Percentiles rank a stretch among this genome's conserved stretches.
Evolutionary conservation across 2,888 invertebrate species (phyloP).

Genomic region (Patella ulyssiponensis): DNA sequence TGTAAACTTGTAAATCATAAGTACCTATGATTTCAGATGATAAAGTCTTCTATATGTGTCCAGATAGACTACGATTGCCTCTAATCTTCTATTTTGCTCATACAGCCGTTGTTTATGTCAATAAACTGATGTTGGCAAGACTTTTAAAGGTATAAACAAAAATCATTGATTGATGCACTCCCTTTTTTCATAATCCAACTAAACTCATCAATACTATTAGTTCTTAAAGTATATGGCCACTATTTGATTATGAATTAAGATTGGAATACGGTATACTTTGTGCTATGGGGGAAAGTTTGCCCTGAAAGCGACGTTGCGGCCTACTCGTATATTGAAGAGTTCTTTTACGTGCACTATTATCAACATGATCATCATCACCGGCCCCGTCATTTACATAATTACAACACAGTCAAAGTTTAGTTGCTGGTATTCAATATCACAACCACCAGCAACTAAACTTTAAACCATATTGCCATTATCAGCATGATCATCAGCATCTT

Average conservation of each 20-base stretch:
- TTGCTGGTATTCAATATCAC: too few relatives aligned
- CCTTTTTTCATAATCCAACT: not conserved
- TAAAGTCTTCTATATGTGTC: conserved; percentile 62
- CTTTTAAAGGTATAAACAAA: conserved; percentile 58
- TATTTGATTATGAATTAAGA: too few relatives aligned
- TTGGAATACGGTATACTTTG: too few relatives aligned
- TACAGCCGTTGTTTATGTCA: conserved; percentile 69
- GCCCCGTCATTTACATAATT: too few relatives aligned
- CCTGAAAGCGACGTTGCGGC: too few relatives aligned
- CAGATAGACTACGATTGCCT: conserved; percentile 68
- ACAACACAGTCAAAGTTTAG: too few relatives aligned
- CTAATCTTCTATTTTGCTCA: conserved; percentile 71
- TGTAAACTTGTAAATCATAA: not conserved
- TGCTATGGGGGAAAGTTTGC: too few relatives aligned
- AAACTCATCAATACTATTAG: not conserved
- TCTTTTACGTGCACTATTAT: not conserved
- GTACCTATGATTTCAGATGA: conserved; percentile 55
- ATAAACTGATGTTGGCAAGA: conserved; percentile 67
- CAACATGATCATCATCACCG: not conserved
- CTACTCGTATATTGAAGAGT: not conserved
- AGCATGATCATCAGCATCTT: not conserved
- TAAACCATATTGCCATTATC: not conserved
- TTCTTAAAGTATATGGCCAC: too few relatives aligned
- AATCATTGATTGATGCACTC: not conserved
- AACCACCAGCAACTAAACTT: too few relatives aligned